A percentile compares a stretch with the other conserved stretches of the same genome.
Conservation (phyloP, 2,797 vertebrate genomes). For the Apogon talboti region DNA sequence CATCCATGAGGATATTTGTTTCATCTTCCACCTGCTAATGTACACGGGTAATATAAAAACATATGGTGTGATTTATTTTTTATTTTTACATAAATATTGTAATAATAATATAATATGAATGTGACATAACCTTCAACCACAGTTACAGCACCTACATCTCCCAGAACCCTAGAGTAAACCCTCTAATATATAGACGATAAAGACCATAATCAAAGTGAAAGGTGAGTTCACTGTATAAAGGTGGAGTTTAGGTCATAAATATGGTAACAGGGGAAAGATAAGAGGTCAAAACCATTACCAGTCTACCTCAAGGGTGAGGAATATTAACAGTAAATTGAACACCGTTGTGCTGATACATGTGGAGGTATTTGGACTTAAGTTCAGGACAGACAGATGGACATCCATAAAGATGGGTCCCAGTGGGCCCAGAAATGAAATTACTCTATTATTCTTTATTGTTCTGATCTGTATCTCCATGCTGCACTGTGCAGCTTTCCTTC, state of each 20-base stretch:
- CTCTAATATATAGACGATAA: no score
- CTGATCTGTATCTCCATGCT: constrained; percentile 13
- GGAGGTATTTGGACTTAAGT: background rate
- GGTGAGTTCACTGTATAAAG: background rate
- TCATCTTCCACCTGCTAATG: no score
- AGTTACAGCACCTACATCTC: no score
- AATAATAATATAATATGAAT: no score
- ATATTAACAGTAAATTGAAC: background rate
- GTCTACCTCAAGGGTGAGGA: background rate
- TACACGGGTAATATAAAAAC: no score
- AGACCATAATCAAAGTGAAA: background rate
- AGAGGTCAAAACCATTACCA: constrained; percentile 2
- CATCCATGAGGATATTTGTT: no score
- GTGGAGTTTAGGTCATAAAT: background rate
- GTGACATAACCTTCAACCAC: no score
- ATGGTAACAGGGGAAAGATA: background rate
- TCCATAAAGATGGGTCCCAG: background rate
- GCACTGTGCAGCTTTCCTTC: constrained; percentile 15
- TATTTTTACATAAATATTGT: no score
- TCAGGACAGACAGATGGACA: constrained; percentile 13
- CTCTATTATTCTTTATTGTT: constrained; percentile 8
- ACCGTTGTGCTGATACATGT: background rate
- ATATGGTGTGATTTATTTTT: no score
- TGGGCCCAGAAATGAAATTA: background rate
- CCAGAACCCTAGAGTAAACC: no score